A percentile compares a stretch with the other conserved stretches of the same genome.
Conservation (phyloP, 2,888 invertebrate genomes). For the Dugesia japonica region DNA sequence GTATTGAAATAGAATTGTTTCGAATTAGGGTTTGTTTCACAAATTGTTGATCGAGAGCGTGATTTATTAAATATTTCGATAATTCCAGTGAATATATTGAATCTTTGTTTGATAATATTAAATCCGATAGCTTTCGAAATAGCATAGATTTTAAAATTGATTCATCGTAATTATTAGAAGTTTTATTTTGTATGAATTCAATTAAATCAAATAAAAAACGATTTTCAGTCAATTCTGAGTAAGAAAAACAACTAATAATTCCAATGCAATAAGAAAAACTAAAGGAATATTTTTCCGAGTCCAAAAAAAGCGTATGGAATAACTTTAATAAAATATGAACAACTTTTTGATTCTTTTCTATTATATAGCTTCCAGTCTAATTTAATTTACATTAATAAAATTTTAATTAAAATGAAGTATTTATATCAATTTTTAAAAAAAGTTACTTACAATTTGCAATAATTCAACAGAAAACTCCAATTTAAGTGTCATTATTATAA, state of each 20-base stretch:
- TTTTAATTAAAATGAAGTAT: background rate
- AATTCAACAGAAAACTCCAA: too few species aligned
- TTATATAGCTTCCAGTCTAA: background rate
- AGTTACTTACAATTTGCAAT: too few species aligned
- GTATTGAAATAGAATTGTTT: background rate
- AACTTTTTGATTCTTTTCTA: background rate
- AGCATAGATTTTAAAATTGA: background rate
- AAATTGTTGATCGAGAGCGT: background rate
- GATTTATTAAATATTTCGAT: background rate
- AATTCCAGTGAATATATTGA: background rate
- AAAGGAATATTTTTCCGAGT: background rate
- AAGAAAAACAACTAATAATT: background rate
- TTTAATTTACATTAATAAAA: background rate
- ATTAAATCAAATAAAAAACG: background rate
- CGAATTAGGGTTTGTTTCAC: background rate
- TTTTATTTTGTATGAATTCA: background rate
- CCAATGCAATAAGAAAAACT: background rate
- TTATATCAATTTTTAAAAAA: too few species aligned
- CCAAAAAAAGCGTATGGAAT: background rate
- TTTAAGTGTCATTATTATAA: too few species aligned
- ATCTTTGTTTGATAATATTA: background rate
- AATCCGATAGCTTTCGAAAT: background rate
- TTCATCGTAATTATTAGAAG: background rate
- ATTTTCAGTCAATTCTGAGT: background rate
- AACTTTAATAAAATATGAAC: background rate